phyloP scores from a whole-genome alignment of 2,113 vertebrate species.

The Muntiacus muntjak region DNA sequence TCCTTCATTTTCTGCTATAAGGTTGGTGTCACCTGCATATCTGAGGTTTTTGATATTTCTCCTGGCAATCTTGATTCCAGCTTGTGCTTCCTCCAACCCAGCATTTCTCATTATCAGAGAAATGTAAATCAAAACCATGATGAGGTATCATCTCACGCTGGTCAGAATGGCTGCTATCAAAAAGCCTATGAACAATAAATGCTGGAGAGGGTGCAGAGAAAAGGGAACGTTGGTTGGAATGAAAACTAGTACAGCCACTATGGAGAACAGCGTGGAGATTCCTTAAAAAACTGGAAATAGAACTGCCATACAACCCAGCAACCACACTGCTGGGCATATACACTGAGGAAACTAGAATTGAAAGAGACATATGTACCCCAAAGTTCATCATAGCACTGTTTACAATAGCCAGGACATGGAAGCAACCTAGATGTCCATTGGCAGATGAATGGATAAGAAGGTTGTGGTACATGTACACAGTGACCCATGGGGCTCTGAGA shows the following conservation, averaged over 20 bases:
- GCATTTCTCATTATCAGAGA: neutral
- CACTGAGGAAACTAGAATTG: neutral
- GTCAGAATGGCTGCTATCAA: neutral
- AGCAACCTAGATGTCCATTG: neutral
- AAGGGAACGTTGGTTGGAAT: neutral
- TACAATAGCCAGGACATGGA: neutral
- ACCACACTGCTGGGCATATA: neutral
- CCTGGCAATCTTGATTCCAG: neutral
- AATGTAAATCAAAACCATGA: neutral
- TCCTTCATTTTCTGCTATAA: neutral
- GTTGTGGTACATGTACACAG: neutral
- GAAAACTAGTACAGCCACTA: neutral
- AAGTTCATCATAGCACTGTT: neutral
- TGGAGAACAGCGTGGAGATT: neutral
- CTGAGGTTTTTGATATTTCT: neutral
- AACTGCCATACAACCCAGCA: neutral
- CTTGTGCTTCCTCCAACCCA: neutral
- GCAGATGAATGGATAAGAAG: neutral
- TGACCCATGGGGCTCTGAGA: neutral
- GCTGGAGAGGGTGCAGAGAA: neutral
- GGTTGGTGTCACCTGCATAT: neutral
- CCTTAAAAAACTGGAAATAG: neutral
- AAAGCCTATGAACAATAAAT: neutral
- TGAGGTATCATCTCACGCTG: neutral
- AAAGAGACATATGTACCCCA: neutral